Conservation (phyloP, 2,797 vertebrate genomes). For the Acipenser transmontanus region DNA sequence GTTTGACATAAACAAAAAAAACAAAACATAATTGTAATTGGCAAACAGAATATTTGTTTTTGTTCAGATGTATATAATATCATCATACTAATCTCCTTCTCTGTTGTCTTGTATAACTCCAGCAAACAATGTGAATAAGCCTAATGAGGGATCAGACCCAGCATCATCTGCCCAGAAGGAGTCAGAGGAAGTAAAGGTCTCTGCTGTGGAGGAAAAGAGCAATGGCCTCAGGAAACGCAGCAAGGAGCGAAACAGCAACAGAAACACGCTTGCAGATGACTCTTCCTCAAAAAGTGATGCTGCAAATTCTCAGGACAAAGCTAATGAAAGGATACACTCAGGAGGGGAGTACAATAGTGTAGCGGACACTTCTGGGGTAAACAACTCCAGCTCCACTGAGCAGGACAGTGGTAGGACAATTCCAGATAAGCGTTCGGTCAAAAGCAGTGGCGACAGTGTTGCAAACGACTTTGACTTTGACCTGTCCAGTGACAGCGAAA, state of each 20-base stretch:
- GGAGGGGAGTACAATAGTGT: conserved; percentile 23
- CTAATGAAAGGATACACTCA: conserved; percentile 44
- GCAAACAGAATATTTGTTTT: too few species aligned
- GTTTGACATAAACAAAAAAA: too few species aligned
- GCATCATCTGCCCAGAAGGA: conserved; percentile 29
- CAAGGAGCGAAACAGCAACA: conserved; percentile 54
- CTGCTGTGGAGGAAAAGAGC: conserved; percentile 64
- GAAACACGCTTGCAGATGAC: conserved; percentile 32
- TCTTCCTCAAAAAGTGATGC: conserved; percentile 24
- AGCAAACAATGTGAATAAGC: conserved; percentile 54
- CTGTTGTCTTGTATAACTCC: conserved; percentile 20
- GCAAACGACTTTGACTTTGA: conserved; percentile 80
- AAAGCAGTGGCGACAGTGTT: conserved; percentile 25
- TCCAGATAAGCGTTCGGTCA: conserved; percentile 30
- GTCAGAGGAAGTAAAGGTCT: conserved; percentile 36
- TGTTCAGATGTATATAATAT: too few species aligned
- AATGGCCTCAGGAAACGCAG: conserved; percentile 67
- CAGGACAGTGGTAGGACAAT: conserved; percentile 32
- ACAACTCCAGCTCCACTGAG: conserved; percentile 29
- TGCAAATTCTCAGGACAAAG: conserved; percentile 41
- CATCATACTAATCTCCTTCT: too few species aligned
- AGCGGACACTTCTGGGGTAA: conserved; percentile 27
- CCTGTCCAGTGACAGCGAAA: conserved; percentile 86
- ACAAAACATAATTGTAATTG: too few species aligned
- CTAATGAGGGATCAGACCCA: conserved; percentile 50